Percentiles rank a stretch among this genome's conserved stretches.
These are phyloP conservation scores for Drosophila peninsularis DNA, from an alignment of 2,888 invertebrate species.

Conservation along the genomic window DNA sequence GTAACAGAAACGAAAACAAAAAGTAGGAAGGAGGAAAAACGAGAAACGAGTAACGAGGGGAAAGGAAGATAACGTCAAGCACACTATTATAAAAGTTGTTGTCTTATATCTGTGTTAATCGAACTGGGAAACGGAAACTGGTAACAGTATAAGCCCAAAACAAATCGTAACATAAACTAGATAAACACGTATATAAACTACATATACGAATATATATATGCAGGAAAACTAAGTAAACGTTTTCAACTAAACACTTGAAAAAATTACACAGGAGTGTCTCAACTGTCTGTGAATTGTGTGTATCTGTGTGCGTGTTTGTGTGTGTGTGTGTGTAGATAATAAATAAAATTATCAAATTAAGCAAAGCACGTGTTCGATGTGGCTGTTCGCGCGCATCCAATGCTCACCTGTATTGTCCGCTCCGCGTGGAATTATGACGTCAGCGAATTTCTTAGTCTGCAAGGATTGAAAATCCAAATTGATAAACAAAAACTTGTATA, in stretches of 20 bases:
- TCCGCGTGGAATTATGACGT: conserved; percentile 99
- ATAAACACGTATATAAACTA: conserved; percentile 20
- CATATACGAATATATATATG: conserved; percentile 26
- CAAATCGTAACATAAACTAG: conserved; percentile 29
- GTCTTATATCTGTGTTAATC: conserved; percentile 21
- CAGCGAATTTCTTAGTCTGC: conserved; percentile 99
- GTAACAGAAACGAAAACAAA: conserved; percentile 74
- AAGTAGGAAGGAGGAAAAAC: conserved; percentile 36
- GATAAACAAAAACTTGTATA: background rate
- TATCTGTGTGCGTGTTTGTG: conserved; percentile 7
- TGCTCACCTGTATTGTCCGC: conserved; percentile 97
- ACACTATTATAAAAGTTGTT: conserved; percentile 36
- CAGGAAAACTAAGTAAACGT: conserved; percentile 19
- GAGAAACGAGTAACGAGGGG: conserved; percentile 44
- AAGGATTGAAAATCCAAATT: conserved; percentile 78
- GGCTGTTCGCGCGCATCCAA: background rate
- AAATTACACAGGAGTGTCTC: conserved; percentile 37
- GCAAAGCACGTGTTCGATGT: conserved; percentile 38
- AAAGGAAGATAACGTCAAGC: conserved; percentile 58
- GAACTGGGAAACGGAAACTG: conserved; percentile 25
- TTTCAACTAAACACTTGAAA: conserved; percentile 51
- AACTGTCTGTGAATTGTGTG: conserved; percentile 8
- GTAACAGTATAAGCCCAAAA: conserved; percentile 33
- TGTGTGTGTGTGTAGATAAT: conserved; percentile 13
- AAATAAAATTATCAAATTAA: conserved; percentile 40